phyloP scores from a whole-genome alignment of 2,888 invertebrate genomes.

The Omphaloscelis lunosa region DNA sequence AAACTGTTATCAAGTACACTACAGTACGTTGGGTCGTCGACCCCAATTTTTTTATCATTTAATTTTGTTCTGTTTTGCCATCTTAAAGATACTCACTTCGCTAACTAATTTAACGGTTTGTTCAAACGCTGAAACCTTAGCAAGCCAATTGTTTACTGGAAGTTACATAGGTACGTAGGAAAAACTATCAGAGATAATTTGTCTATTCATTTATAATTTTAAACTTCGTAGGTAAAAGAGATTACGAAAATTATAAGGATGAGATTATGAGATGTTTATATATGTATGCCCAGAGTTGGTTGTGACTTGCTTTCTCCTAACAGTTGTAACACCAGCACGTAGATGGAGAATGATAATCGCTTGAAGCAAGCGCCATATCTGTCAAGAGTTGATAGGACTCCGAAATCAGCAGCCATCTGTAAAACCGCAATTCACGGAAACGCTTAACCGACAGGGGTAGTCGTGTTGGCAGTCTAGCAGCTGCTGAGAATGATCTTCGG shows the following conservation, averaged over 20 bases:
- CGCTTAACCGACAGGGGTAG: background rate
- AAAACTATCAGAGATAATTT: background rate
- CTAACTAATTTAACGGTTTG: no score
- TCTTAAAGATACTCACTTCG: no score
- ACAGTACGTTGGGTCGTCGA: no score
- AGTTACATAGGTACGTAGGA: background rate
- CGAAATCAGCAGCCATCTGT: background rate
- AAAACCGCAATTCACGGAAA: no score
- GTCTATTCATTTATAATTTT: background rate
- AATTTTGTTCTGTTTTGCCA: no score
- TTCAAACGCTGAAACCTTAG: background rate
- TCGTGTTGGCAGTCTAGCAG: background rate
- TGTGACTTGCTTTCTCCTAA: background rate
- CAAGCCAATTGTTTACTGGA: constrained; percentile 1
- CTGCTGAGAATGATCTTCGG: background rate
- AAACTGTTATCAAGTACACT: no score
- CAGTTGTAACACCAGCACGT: background rate
- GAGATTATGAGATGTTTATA: background rate
- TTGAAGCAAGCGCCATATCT: background rate
- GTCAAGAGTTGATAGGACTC: background rate
- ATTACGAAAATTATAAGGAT: background rate
- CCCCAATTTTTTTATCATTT: no score
- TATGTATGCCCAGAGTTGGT: background rate
- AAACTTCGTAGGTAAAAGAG: background rate
- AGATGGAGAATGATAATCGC: background rate